Evolutionary conservation across 2,888 invertebrate species (phyloP).

Genomic region (Sphaerophoria taeniata): DNA sequence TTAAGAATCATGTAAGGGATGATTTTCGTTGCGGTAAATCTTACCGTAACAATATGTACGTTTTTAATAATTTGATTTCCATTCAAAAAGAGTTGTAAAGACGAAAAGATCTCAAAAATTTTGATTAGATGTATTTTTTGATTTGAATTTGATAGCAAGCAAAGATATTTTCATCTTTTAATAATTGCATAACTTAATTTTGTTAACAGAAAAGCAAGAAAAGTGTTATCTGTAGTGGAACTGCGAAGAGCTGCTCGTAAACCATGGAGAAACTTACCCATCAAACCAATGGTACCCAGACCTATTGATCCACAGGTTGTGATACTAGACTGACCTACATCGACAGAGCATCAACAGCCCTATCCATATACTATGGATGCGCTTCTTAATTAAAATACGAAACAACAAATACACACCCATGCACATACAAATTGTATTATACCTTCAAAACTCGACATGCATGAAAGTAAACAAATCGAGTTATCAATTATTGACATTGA

Average conservation of each 20-base stretch:
- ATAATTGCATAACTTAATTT: no score
- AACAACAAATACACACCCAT: constrained; percentile 5
- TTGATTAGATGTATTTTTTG: no score
- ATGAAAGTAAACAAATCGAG: constrained; percentile 43
- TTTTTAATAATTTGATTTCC: no score
- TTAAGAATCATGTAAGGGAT: no score
- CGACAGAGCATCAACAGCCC: constrained; percentile 82
- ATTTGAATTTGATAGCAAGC: no score
- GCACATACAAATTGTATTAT: constrained; percentile 47
- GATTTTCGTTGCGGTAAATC: no score
- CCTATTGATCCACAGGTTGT: constrained; percentile 87
- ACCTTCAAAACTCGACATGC: constrained; percentile 51
- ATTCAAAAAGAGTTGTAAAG: no score
- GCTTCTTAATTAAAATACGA: constrained; percentile 84
- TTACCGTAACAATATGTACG: no score
- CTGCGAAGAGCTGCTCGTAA: constrained; percentile 93
- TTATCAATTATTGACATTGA: constrained; percentile 40
- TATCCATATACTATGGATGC: constrained; percentile 88
- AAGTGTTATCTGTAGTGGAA: constrained; percentile 90
- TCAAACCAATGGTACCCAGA: constrained; percentile 80
- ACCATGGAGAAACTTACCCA: constrained; percentile 88
- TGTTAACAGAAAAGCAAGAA: constrained; percentile 89
- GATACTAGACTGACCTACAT: constrained; percentile 88
- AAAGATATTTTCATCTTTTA: no score
- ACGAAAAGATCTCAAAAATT: no score